These are phyloP conservation scores for Reinhardtius hippoglossoides DNA, from an alignment of 2,113 vertebrate species.

Conservation along the genomic window DNA sequence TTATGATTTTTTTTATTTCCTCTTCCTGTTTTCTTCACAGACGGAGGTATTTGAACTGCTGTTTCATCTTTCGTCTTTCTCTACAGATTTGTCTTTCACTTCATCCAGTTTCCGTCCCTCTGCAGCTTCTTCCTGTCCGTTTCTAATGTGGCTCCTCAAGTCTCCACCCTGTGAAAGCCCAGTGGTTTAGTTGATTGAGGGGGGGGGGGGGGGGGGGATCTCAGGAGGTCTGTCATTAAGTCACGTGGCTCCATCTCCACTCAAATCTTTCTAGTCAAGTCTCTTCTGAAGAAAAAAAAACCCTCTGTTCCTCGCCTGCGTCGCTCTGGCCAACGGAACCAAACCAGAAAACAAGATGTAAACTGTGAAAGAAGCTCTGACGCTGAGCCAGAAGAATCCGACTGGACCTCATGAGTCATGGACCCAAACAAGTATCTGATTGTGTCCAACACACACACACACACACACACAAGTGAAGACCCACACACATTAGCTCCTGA, in stretches of 20 bases:
- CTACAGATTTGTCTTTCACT: not conserved
- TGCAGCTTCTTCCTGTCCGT: not conserved
- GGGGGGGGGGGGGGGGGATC: not conserved
- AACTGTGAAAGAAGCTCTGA: conserved; percentile 4
- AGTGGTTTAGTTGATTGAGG: not conserved
- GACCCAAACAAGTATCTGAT: conserved; percentile 17
- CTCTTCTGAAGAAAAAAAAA: not conserved
- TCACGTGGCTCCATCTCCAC: not conserved
- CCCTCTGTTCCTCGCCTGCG: not conserved
- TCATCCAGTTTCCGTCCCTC: not conserved
- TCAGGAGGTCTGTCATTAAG: conserved; percentile 37
- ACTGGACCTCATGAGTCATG: conserved; percentile 40
- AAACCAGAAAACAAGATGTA: conserved; percentile 2
- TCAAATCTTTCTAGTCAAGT: too few relatives aligned
- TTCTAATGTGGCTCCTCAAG: not conserved
- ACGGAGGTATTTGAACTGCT: not conserved
- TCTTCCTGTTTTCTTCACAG: not conserved
- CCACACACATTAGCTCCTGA: not conserved
- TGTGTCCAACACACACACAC: conserved; percentile 10
- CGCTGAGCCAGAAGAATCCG: not conserved
- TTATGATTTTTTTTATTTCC: not conserved
- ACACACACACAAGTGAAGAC: not conserved
- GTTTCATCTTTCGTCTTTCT: not conserved
- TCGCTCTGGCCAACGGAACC: not conserved
- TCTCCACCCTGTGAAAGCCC: not conserved